Conservation (phyloP, 2,113 vertebrate genomes). For the Hyperopisus bebe region DNA sequence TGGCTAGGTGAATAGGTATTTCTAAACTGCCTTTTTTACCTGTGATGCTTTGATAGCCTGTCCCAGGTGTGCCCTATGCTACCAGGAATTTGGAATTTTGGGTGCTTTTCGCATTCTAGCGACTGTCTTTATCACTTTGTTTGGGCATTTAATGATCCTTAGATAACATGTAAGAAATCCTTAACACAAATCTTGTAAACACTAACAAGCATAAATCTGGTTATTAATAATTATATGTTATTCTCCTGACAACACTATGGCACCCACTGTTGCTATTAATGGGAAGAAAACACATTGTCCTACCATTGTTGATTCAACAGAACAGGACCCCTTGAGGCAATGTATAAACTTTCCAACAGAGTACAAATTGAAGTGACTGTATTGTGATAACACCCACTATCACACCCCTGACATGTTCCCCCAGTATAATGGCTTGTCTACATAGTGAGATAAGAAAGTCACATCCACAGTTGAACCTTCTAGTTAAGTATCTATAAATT, state of each 20-base stretch:
- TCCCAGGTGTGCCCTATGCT: neutral
- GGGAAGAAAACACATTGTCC: neutral
- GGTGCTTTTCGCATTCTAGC: neutral
- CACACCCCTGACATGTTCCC: neutral
- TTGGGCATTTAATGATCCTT: neutral
- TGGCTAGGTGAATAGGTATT: neutral
- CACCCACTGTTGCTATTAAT: neutral
- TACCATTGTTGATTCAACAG: neutral
- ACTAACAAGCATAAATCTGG: neutral
- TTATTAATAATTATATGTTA: neutral
- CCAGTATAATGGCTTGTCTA: neutral
- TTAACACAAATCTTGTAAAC: neutral
- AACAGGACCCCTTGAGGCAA: neutral
- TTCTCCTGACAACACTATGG: neutral
- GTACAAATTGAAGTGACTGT: neutral
- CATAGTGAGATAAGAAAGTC: neutral
- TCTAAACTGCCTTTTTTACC: neutral
- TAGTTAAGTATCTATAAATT: neutral
- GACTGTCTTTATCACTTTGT: neutral
- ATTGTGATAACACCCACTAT: neutral
- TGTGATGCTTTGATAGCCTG: neutral
- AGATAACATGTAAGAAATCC: neutral
- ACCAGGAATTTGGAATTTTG: neutral
- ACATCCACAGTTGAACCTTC: neutral
- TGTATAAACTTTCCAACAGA: neutral